These are phyloP conservation scores for Geococcyx californianus DNA, from an alignment of 2,113 vertebrate genomes.

Conservation along the genomic window DNA sequence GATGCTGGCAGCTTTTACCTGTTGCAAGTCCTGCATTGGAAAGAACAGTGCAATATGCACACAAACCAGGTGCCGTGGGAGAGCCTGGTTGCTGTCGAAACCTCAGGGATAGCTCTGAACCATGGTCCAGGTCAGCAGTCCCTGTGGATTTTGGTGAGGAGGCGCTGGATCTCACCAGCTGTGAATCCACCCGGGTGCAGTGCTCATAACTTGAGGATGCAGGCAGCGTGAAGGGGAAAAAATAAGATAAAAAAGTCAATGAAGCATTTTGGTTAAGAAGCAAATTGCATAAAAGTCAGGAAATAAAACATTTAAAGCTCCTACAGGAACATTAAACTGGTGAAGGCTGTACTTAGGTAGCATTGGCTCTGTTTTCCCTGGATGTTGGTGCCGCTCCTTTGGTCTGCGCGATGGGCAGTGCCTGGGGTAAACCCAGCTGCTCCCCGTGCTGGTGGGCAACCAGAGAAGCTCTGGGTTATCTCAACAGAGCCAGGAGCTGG, in stretches of 20 bases:
- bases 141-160: accelerated
- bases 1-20: not conserved
- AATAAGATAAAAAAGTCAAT: not conserved
- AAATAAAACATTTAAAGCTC: slow-evolving; percentile 36
- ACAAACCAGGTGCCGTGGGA: not conserved
- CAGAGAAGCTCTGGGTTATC: not conserved
- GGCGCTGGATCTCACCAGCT: not conserved
- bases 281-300: not conserved
- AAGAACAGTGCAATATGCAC: not conserved
- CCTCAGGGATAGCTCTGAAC: not conserved
- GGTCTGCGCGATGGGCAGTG: accelerated
- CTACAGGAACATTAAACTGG: not conserved
- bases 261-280: slow-evolving; percentile 4
- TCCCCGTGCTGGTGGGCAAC: not conserved
- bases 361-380: not conserved
- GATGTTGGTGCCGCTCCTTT: not conserved
- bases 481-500: not conserved
- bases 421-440: not conserved
- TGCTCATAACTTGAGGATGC: not conserved
- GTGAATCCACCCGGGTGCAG: accelerated
- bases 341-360: not conserved
- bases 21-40: not conserved
- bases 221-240: not conserved
- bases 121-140: accelerated
- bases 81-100: not conserved